These are phyloP conservation scores for Caenorhabditis doughertyi DNA, from an alignment of 2,888 invertebrate genomes.

Conservation along the genomic window DNA sequence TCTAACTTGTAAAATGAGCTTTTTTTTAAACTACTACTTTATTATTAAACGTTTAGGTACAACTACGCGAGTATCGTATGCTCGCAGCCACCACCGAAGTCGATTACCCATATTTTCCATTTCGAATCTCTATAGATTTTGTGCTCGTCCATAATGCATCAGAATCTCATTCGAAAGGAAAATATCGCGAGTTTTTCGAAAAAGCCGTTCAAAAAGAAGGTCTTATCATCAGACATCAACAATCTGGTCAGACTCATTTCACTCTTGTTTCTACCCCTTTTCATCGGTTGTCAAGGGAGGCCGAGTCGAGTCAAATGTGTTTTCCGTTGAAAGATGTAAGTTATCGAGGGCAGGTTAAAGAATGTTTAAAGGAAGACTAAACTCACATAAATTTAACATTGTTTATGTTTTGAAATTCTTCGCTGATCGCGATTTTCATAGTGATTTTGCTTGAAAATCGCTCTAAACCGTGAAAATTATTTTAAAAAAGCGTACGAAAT, in stretches of 20 bases:
- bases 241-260: conserved; percentile 62
- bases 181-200: conserved; percentile 59
- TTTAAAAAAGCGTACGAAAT: too few species aligned
- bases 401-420: too few species aligned
- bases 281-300: conserved; percentile 70
- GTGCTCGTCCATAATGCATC: conserved; percentile 67
- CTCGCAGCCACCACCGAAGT: conserved; percentile 59
- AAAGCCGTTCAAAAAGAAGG: conserved; percentile 70
- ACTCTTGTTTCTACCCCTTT: conserved; percentile 73
- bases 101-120: conserved; percentile 76
- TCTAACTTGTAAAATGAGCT: too few species aligned
- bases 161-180: conserved; percentile 20
- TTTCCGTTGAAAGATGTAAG: conserved; percentile 73
- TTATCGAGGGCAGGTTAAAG: neutral
- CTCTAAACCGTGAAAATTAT: too few species aligned
- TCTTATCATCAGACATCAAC: conserved; percentile 65
- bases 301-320: conserved; percentile 67
- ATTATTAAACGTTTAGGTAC: too few species aligned
- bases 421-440: too few species aligned
- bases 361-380: conserved; percentile 11
- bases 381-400: too few species aligned
- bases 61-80: conserved; percentile 59
- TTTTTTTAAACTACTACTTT: too few species aligned
- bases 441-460: too few species aligned
- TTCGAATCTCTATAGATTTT: conserved; percentile 71